Conservation (phyloP, 2,888 invertebrate species). For the Oscheius myriophilus region DNA sequence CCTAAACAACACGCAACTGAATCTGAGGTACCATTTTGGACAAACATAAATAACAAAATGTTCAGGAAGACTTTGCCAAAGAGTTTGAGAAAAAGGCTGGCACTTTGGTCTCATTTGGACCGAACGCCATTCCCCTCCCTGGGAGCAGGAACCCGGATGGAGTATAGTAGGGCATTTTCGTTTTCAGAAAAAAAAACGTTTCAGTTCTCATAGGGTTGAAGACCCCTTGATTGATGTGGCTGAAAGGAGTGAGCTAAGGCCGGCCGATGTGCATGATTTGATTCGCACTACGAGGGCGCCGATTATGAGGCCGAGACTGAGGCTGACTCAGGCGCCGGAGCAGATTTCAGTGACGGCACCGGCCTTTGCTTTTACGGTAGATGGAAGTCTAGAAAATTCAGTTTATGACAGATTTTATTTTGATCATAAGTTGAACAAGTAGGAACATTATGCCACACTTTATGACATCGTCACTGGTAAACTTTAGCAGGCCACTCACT, state of each 20-base stretch:
- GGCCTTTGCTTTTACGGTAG: no score
- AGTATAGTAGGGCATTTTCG: background rate
- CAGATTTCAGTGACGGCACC: no score
- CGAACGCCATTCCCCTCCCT: conserved; percentile 26
- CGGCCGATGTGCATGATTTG: conserved; percentile 11
- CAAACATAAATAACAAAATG: background rate
- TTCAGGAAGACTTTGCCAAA: conserved; percentile 25
- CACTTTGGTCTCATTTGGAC: conserved; percentile 14
- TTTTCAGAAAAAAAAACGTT: background rate
- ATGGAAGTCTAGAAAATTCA: no score
- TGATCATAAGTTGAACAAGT: no score
- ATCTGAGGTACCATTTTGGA: conserved; percentile 1
- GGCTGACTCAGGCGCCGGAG: background rate
- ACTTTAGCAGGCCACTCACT: conserved; percentile 10
- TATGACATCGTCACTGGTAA: background rate
- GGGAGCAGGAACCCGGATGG: background rate
- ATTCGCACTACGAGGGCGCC: background rate
- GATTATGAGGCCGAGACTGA: background rate
- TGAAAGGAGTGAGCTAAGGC: background rate
- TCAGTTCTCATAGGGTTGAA: background rate
- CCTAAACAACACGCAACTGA: background rate
- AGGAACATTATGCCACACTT: no score
- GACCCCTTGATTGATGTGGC: conserved; percentile 13
- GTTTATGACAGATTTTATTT: no score
- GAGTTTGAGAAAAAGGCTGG: conserved; percentile 23